These are phyloP conservation scores for Pyrgus malvae DNA, from an alignment of 2,888 invertebrate genomes.

Conservation along the genomic window DNA sequence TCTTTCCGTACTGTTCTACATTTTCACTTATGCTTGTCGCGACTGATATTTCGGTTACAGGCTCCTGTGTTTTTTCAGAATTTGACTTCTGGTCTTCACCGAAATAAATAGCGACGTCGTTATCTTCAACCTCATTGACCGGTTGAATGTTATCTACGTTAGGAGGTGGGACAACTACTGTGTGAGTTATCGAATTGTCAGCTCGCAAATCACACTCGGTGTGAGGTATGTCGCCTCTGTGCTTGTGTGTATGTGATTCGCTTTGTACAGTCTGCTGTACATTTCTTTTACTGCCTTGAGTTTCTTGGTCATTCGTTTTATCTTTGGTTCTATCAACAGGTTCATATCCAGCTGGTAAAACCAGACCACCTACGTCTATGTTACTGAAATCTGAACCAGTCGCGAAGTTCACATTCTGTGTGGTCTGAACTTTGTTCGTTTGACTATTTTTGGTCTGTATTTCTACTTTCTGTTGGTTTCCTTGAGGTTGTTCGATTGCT, in stretches of 20 bases:
- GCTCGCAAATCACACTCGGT: conserved; percentile 66
- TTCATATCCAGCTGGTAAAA: conserved; percentile 69
- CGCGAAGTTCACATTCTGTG: conserved; percentile 21
- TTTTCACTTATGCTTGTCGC: conserved; percentile 73
- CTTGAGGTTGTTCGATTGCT: conserved; percentile 88
- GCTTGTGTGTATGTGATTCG: conserved; percentile 41
- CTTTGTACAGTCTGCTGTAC: conserved; percentile 43
- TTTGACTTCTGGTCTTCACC: conserved; percentile 44
- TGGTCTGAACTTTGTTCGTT: conserved; percentile 3
- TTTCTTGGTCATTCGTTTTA: conserved; percentile 48
- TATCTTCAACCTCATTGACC: conserved; percentile 74
- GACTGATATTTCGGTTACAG: conserved; percentile 73
- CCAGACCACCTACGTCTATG: conserved; percentile 52
- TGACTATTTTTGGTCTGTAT: conserved; percentile 28
- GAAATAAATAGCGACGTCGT: conserved; percentile 83
- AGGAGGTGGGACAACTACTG: conserved; percentile 65
- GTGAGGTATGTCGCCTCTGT: conserved; percentile 48
- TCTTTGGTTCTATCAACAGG: conserved; percentile 61
- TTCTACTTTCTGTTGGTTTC: conserved; percentile 28
- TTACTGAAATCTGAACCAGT: conserved; percentile 38
- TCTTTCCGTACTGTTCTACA: conserved; percentile 42
- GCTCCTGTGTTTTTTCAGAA: conserved; percentile 44
- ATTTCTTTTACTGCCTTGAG: conserved; percentile 44
- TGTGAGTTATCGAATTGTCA: conserved; percentile 68
- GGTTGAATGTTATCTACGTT: conserved; percentile 47